Evolutionary conservation across 2,888 invertebrate genomes (phyloP).

Genomic region (Aleiodes testaceus): DNA sequence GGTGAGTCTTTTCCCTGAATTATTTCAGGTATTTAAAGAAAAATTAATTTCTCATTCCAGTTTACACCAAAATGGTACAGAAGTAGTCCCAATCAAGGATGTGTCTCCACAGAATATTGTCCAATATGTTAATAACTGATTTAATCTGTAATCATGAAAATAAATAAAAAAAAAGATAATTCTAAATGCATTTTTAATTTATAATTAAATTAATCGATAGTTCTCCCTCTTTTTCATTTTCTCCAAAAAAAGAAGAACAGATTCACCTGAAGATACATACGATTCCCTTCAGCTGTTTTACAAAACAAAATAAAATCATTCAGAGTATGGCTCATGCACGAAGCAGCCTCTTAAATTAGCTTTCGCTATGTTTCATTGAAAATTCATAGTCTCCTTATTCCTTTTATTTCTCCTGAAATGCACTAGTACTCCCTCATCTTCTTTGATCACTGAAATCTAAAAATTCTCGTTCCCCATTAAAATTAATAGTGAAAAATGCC

Average conservation of each 20-base stretch:
- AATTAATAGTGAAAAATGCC: conserved; percentile 59
- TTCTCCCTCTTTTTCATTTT: background rate
- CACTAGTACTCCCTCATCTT: no score
- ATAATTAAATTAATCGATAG: background rate
- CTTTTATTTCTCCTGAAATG: no score
- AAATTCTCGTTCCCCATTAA: background rate
- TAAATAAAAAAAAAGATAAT: background rate
- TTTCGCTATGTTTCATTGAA: no score
- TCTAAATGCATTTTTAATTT: no score
- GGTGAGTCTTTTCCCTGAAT: conserved; percentile 49
- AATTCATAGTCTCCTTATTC: no score
- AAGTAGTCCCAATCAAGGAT: conserved; percentile 56
- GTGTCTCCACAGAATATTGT: conserved; percentile 58
- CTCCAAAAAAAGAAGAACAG: no score
- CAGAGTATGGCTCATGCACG: no score
- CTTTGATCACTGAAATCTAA: no score
- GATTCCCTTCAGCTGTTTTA: conserved; percentile 2
- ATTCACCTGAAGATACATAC: background rate
- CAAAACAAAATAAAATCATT: conserved; percentile 6
- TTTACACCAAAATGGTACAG: conserved; percentile 60
- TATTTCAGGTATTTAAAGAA: background rate
- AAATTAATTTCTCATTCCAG: conserved; percentile 46
- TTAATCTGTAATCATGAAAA: background rate
- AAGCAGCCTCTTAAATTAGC: no score
- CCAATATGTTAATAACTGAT: conserved; percentile 48